These are phyloP conservation scores for Cabera pusaria DNA, from an alignment of 2,888 invertebrate genomes.

Conservation along the genomic window DNA sequence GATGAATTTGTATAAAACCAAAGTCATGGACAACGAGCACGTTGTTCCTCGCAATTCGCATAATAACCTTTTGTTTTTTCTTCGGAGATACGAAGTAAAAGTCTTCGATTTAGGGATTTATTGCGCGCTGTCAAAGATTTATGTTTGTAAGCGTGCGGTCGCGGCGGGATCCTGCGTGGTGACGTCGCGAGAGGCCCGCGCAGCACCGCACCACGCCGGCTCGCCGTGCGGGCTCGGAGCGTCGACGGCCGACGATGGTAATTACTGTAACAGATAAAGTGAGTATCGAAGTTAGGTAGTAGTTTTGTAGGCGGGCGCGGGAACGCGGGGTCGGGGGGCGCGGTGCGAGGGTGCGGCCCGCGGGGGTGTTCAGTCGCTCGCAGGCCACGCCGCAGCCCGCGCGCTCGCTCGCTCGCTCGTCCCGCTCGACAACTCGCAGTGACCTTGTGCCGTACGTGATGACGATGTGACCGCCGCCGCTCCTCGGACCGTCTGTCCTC, in stretches of 20 bases:
- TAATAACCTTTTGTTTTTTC: constrained; percentile 18
- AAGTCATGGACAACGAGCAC: no score
- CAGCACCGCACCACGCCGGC: not conserved
- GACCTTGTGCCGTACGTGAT: no score
- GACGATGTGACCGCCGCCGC: no score
- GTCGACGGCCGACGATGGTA: no score
- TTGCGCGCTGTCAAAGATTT: constrained; percentile 13
- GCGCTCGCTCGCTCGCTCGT: no score
- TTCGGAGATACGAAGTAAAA: constrained; percentile 15
- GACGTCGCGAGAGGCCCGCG: constrained; percentile 5
- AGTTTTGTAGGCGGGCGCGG: no score
- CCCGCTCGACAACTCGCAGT: no score
- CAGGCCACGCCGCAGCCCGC: not conserved
- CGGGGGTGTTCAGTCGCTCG: not conserved
- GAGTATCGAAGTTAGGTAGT: no score
- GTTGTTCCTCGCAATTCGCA: constrained; percentile 14
- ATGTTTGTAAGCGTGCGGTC: constrained; percentile 5
- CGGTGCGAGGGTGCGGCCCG: not conserved
- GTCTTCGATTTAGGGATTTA: constrained; percentile 21
- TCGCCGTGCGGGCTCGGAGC: not conserved
- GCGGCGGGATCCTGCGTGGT: not conserved
- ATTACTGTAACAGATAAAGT: no score
- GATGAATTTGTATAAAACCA: no score
- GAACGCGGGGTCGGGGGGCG: not conserved
- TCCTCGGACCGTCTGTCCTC: no score